Conservation (phyloP, 2,113 vertebrate species). For the Blennius ocellaris region DNA sequence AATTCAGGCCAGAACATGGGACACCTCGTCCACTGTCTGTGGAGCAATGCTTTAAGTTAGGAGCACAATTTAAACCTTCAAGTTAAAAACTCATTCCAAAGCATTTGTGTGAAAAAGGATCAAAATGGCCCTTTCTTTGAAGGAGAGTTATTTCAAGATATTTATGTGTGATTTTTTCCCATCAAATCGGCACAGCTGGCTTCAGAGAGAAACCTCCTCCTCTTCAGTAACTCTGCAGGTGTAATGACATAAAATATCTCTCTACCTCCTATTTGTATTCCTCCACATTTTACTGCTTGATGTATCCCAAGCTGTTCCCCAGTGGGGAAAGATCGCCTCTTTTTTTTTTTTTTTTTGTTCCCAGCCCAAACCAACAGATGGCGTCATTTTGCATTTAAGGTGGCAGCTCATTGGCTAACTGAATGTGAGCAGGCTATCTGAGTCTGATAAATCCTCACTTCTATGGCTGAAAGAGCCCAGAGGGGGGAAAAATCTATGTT, state of each 20-base stretch:
- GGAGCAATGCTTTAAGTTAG: not conserved
- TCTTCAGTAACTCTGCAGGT: conserved; percentile 12
- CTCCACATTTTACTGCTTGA: conserved; percentile 1
- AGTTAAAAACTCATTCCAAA: not conserved
- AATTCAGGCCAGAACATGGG: not conserved
- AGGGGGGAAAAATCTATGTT: too few species aligned
- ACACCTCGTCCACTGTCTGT: not conserved
- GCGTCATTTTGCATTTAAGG: not conserved
- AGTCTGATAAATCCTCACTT: conserved; percentile 6
- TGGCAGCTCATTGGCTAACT: not conserved
- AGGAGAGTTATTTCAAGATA: conserved; percentile 6
- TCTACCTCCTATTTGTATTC: not conserved
- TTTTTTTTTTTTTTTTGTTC: not conserved
- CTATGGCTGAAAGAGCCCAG: not conserved
- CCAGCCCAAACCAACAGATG: not conserved
- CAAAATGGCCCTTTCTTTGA: not conserved
- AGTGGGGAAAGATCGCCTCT: not conserved
- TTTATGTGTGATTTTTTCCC: conserved; percentile 15
- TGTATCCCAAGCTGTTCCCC: not conserved
- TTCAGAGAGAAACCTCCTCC: not conserved
- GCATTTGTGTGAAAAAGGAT: not conserved
- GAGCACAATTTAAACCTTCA: not conserved
- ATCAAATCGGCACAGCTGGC: conserved; percentile 40
- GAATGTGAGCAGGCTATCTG: not conserved
- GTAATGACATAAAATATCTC: not conserved